Percentiles rank a stretch among this genome's conserved stretches.
Conservation (phyloP, 2,888 invertebrate species). For the Cantharis nigra region DNA sequence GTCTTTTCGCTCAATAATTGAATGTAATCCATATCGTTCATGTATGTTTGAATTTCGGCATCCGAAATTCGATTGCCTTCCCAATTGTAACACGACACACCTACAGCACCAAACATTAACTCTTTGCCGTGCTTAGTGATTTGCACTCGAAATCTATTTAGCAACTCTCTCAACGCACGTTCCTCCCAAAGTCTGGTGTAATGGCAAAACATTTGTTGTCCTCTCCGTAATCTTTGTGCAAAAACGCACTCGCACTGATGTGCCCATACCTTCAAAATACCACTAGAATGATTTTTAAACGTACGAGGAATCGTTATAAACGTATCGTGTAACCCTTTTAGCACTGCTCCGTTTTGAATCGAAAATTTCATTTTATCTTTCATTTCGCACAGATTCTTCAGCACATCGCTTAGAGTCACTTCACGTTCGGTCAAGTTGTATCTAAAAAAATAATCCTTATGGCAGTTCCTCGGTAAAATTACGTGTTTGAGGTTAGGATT, state of each 20-base stretch:
- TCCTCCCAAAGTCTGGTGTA: constrained; percentile 69
- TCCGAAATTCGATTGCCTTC: constrained; percentile 63
- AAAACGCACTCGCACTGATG: constrained; percentile 62
- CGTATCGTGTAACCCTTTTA: constrained; percentile 16
- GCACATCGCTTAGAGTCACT: constrained; percentile 34
- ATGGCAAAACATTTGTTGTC: constrained; percentile 66
- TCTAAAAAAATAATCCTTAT: constrained; percentile 29
- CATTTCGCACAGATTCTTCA: constrained; percentile 20
- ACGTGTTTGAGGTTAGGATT: constrained; percentile 48
- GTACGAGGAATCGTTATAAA: constrained; percentile 36
- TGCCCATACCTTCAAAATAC: constrained; percentile 60
- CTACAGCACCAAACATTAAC: constrained; percentile 62
- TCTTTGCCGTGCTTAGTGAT: constrained; percentile 58
- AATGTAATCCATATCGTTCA: constrained; percentile 64
- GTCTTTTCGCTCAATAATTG: constrained; percentile 60
- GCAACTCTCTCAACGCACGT: constrained; percentile 60
- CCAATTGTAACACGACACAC: constrained; percentile 65
- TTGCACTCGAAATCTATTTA: constrained; percentile 55
- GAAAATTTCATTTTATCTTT: constrained; percentile 20
- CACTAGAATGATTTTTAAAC: constrained; percentile 57
- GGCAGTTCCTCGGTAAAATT: constrained; percentile 30
- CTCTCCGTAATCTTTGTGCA: constrained; percentile 65
- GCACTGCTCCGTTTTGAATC: constrained; percentile 3
- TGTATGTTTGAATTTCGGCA: constrained; percentile 61
- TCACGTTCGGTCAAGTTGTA: constrained; percentile 40